Evolutionary conservation across 1,140 invertebrate species (phyloP), one percentile per base, ranked within the genome.

Genomic region (Cecropterus lyciades): DNA sequence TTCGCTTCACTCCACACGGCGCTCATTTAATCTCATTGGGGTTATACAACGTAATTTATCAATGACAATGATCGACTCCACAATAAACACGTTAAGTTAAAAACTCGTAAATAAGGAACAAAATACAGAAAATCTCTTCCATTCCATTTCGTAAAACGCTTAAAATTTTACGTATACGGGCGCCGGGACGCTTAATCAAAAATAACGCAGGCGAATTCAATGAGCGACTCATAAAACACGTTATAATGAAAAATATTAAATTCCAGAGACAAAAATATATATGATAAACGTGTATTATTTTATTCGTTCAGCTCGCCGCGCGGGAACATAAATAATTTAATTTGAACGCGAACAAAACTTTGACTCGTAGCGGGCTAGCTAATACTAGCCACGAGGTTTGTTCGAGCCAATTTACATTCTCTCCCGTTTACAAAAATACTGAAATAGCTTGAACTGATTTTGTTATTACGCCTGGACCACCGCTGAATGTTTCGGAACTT

Each of bases 191-290:
- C 81, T 80, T 84, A 81, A 81, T 82, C 69, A 84, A 81, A 75
- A 79, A 80, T 79, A 85, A 79, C 79, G 74, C 69, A 70, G 59
- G 65, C 72, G 75, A 82, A 84, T 84, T 80, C 83, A 85, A 85
- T 85, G 79, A 84, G 75, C 55, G 72, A 52, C 75, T 69, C 79
- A 79, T 80, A 80, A 82, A 81, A 79, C 72, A 82, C 73, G 75
- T 67, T 69, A 75, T 79, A 82, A 84, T 82, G 78, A 77, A 80
- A 85, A 82, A 82, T 82, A 82, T 82, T 75, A 82, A 80, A 85
- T 80, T 82, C 80, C 80, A 71, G 56, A 74, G 79, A 82, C 74
- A 80, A 80, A 77, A 84, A 75, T 75, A 77, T 57, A 77, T 77
- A 76, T 56, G 51, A 30, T 65, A 69, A 65, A 69, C 33, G 45